Conservation (phyloP, 2,888 invertebrate genomes). For the Limnephilus auricula region DNA sequence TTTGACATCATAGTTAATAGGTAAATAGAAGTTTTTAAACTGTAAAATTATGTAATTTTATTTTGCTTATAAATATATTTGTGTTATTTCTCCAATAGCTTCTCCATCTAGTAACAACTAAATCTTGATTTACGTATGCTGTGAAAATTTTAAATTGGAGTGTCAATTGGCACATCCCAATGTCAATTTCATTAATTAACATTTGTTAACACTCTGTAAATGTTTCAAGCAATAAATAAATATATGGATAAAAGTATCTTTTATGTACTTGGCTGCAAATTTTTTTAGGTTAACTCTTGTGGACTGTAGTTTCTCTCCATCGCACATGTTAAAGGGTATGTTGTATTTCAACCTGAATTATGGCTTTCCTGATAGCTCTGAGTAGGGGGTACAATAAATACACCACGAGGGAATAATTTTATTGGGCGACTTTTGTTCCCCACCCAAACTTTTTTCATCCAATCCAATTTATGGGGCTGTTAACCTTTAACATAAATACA, state of each 20-base stretch:
- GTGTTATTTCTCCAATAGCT: no score
- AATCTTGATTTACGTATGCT: no score
- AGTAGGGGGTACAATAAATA: neutral
- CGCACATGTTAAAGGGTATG: neutral
- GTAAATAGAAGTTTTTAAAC: no score
- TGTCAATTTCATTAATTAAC: no score
- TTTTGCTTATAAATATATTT: no score
- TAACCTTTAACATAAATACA: neutral
- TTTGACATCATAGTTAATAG: no score
- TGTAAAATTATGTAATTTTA: no score
- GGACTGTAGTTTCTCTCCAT: neutral
- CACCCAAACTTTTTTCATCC: neutral
- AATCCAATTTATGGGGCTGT: neutral
- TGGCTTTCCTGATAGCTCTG: neutral
- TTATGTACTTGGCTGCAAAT: neutral
- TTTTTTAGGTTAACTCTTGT: neutral
- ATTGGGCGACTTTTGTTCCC: neutral
- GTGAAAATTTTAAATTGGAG: no score
- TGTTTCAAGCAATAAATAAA: no score
- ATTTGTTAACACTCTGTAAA: no score
- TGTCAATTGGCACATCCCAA: no score
- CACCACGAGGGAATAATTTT: neutral
- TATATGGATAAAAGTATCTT: neutral
- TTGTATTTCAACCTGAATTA: neutral
- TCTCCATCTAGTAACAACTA: no score